Evolutionary conservation across 2,888 invertebrate species (phyloP).

Genomic region (Nomada fucata): DNA sequence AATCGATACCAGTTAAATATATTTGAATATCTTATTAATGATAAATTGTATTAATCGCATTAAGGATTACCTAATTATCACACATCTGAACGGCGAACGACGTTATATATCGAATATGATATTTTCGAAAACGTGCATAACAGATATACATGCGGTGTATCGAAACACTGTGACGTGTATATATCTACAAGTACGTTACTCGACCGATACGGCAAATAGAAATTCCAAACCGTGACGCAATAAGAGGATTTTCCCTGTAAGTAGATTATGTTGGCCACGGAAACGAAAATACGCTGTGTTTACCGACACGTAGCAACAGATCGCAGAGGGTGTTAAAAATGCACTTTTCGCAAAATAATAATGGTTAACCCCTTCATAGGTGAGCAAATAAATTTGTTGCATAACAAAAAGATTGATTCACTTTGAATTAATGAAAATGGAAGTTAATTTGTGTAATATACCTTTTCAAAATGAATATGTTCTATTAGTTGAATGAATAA

Average conservation of each 20-base stretch:
- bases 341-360: not conserved
- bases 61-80: not conserved
- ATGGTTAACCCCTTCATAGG: not conserved
- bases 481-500: not conserved
- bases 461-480: not conserved
- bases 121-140: not conserved
- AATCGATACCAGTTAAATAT: too few species aligned
- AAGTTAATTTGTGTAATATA: too few species aligned
- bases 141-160: not conserved
- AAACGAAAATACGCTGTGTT: conserved; percentile 41
- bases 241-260: conserved; percentile 68
- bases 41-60: not conserved
- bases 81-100: not conserved
- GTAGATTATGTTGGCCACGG: conserved; percentile 66
- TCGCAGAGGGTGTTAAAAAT: not conserved
- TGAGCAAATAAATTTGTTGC: too few species aligned
- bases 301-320: not conserved
- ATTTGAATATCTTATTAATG: not conserved
- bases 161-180: not conserved
- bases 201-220: conserved; percentile 49
- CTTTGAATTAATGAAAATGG: too few species aligned
- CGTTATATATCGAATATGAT: not conserved
- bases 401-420: too few species aligned
- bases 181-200: conserved; percentile 20
- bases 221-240: conserved; percentile 51